Evolutionary conservation across 2,888 invertebrate species (phyloP).

Genomic region (Epinotia nisella): DNA sequence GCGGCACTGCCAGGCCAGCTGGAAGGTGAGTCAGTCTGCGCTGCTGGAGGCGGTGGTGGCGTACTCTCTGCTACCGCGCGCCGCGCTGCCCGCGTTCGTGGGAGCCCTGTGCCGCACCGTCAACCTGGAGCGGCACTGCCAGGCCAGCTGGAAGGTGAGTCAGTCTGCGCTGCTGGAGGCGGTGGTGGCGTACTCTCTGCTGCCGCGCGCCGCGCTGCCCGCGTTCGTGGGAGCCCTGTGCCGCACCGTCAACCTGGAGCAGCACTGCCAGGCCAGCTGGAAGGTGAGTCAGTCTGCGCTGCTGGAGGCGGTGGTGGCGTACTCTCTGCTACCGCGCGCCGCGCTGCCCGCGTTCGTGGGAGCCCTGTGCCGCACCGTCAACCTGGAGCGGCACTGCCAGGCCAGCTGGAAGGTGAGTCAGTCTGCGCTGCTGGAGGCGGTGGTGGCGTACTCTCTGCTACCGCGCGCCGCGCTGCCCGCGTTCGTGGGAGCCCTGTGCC

Average conservation of each 20-base stretch:
- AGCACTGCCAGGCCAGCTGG: slow-evolving; percentile 93
- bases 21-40: slow-evolving; percentile 86
- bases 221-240: slow-evolving; percentile 94
- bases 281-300: slow-evolving; percentile 86
- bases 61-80: slow-evolving; percentile 94
- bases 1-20: slow-evolving; percentile 91
- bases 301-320: slow-evolving; percentile 94
- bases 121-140: slow-evolving; percentile 91
- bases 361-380: slow-evolving; percentile 94
- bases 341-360: slow-evolving; percentile 92
- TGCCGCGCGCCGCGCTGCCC: slow-evolving; percentile 92
- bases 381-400: slow-evolving; percentile 90
- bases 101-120: slow-evolving; percentile 94
- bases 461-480: slow-evolving; percentile 91
- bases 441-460: slow-evolving; percentile 95
- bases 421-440: slow-evolving; percentile 90
- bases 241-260: slow-evolving; percentile 92
- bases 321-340: slow-evolving; percentile 94
- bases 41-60: slow-evolving; percentile 95
- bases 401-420: slow-evolving; percentile 90
- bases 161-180: slow-evolving; percentile 89
- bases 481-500: slow-evolving; percentile 93
- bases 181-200: slow-evolving; percentile 94
- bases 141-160: slow-evolving; percentile 91
- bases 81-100: slow-evolving; percentile 91